Percentiles rank a stretch among this genome's conserved stretches.
Conservation (phyloP, 2,888 invertebrate genomes). For the Steinernema scapterisci region DNA sequence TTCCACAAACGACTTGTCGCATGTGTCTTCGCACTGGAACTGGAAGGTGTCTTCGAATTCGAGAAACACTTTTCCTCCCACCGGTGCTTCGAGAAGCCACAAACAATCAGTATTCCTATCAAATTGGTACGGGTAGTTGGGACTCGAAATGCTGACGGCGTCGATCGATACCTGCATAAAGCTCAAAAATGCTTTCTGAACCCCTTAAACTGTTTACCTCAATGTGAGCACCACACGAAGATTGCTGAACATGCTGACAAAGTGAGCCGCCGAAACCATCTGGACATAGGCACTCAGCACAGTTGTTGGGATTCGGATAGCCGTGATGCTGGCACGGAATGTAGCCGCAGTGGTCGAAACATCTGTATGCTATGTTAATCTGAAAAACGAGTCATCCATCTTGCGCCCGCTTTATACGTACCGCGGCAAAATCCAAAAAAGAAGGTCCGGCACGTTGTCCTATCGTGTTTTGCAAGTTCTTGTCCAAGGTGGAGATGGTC, state of each 20-base stretch:
- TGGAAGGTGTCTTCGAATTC: constrained; percentile 61
- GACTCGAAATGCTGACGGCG: constrained; percentile 48
- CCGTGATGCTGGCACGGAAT: constrained; percentile 51
- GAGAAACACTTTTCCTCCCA: constrained; percentile 46
- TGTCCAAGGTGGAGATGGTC: constrained; percentile 61
- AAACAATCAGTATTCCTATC: constrained; percentile 54
- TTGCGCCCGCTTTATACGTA: constrained; percentile 33
- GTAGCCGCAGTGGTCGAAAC: constrained; percentile 48
- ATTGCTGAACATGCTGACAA: constrained; percentile 55
- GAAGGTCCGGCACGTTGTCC: constrained; percentile 65
- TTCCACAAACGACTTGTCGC: constrained; percentile 65
- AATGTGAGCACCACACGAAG: constrained; percentile 60
- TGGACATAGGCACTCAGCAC: constrained; percentile 61
- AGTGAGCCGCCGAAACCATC: constrained; percentile 57
- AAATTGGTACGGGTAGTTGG: constrained; percentile 55
- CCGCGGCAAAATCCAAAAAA: constrained; percentile 64
- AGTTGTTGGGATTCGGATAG: constrained; percentile 64
- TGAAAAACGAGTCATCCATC: constrained; percentile 31
- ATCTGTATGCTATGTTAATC: constrained; percentile 64
- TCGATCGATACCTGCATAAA: constrained; percentile 46
- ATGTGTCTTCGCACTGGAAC: constrained; percentile 64
- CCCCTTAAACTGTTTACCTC: constrained; percentile 39
- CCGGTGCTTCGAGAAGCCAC: constrained; percentile 59
- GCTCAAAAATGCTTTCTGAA: too few species aligned
- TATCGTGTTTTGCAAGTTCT: constrained; percentile 57